Conservation (phyloP, 2,113 vertebrate species). For the Narcine bancroftii region DNA sequence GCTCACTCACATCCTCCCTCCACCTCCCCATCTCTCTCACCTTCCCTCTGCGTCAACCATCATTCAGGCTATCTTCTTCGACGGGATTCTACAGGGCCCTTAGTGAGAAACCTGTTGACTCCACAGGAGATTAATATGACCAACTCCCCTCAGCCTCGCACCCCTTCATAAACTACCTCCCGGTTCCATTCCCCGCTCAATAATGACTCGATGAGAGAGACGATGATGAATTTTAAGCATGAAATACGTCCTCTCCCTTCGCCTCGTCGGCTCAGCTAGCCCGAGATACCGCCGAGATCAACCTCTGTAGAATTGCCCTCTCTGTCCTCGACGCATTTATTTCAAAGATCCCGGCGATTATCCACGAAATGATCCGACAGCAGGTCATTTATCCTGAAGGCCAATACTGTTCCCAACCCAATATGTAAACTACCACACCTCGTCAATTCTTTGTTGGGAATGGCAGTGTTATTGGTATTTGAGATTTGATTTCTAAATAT, state of each 20-base stretch:
- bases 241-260: constrained; percentile 17
- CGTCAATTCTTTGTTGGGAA: background rate
- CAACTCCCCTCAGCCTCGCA: constrained; percentile 16
- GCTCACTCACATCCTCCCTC: background rate
- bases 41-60: too few relatives aligned
- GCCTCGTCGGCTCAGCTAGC: background rate
- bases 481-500: background rate
- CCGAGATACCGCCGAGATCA: background rate
- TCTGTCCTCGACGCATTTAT: background rate
- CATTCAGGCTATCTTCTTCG: background rate
- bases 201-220: constrained; percentile 34
- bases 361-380: background rate
- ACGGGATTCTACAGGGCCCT: background rate
- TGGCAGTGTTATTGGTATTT: background rate
- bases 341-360: background rate
- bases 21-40: background rate
- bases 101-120: background rate
- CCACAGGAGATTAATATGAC: background rate
- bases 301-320: background rate
- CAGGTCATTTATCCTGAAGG: background rate
- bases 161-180: constrained; percentile 34
- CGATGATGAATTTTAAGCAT: constrained; percentile 34
- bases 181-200: constrained; percentile 27
- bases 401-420: background rate
- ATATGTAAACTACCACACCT: background rate